A percentile compares a stretch with the other conserved stretches of the same genome.
phyloP scores from a whole-genome alignment of 2,113 vertebrate genomes.

The Vireo altiloquus region DNA sequence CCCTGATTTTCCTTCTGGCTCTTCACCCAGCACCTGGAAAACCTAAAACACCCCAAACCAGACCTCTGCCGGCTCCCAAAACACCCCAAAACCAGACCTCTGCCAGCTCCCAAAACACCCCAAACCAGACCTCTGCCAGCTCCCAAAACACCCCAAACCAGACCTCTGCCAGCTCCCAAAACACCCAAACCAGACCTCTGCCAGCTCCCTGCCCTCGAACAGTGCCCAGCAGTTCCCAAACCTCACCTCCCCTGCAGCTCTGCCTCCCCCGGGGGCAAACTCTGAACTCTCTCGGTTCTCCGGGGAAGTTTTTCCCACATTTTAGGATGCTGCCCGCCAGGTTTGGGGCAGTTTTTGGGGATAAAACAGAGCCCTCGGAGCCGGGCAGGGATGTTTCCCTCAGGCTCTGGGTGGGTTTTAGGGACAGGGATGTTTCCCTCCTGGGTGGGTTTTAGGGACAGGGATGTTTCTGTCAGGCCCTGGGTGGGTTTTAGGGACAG shows the following conservation, averaged over 20 bases:
- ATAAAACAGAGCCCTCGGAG: not conserved
- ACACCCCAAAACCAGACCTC: too few species aligned
- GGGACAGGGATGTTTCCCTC: fast-evolving
- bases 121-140: too few species aligned
- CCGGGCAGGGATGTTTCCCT: not conserved
- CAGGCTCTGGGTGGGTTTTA: not conserved
- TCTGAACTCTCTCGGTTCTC: fast-evolving
- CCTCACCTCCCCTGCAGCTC: not conserved
- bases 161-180: too few species aligned
- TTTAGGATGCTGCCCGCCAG: not conserved
- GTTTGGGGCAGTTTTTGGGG: not conserved
- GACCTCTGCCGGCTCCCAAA: too few species aligned
- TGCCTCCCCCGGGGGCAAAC: not conserved
- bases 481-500: too few species aligned
- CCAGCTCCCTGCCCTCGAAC: not conserved
- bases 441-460: not conserved
- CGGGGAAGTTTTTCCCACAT: not conserved
- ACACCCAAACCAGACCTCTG: too few species aligned
- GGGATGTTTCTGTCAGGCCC: too few species aligned
- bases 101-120: too few species aligned
- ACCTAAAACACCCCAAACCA: not conserved
- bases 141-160: too few species aligned
- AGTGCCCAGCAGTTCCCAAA: fast-evolving
- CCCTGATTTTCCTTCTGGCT: not conserved
- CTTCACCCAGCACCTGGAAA: not conserved